Conservation (phyloP, 2,888 invertebrate genomes). For the Achlya flavicornis region DNA sequence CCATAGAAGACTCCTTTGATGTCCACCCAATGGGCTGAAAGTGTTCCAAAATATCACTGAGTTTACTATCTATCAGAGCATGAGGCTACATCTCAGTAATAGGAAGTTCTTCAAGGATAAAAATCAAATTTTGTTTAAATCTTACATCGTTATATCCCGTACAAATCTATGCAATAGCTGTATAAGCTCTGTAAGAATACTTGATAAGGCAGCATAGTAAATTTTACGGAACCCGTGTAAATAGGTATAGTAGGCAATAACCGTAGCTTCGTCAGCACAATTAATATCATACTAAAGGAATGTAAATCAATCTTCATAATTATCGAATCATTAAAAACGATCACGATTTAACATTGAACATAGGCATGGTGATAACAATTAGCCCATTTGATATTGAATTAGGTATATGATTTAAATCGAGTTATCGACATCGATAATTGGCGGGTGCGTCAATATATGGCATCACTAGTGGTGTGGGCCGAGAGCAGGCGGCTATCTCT, state of each 20-base stretch:
- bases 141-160: too few species aligned
- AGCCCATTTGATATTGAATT: conserved; percentile 33
- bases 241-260: neutral
- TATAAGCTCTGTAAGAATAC: too few species aligned
- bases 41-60: too few species aligned
- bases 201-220: too few species aligned
- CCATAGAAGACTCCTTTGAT: too few species aligned
- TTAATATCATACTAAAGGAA: neutral
- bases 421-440: conserved; percentile 73
- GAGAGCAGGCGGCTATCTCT: conserved; percentile 39
- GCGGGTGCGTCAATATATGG: conserved; percentile 38
- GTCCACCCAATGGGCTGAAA: too few species aligned
- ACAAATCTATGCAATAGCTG: too few species aligned
- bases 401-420: conserved; percentile 46
- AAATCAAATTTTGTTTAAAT: too few species aligned
- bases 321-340: conserved; percentile 35
- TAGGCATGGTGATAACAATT: conserved; percentile 40
- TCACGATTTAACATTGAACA: conserved; percentile 44
- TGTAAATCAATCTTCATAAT: conserved; percentile 23
- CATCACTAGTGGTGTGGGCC: conserved; percentile 61
- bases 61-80: too few species aligned
- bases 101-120: too few species aligned
- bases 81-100: too few species aligned
- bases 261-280: neutral
- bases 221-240: too few species aligned